phyloP scores from a whole-genome alignment of 2,113 vertebrate species.

The Upupa epops region DNA sequence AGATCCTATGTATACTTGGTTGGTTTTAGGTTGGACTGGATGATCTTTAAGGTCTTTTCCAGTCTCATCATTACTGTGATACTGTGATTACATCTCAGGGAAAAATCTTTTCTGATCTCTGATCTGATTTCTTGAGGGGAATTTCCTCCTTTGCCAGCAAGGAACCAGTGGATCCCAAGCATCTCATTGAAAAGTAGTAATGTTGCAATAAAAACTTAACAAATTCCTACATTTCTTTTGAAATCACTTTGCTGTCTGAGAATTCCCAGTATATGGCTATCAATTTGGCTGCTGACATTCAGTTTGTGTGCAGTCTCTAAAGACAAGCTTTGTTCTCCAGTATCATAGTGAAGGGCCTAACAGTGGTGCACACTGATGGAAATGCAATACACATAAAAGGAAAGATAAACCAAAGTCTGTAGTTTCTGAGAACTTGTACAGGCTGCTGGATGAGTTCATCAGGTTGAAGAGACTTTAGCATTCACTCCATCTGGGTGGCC shows the following conservation, averaged over 20 bases:
- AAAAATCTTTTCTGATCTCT: not conserved
- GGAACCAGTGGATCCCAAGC: not conserved
- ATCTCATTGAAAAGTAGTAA: not conserved
- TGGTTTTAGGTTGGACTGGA: too few relatives aligned
- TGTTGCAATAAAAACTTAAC: not conserved
- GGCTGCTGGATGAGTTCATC: slow-evolving; percentile 13
- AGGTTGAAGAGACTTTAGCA: not conserved
- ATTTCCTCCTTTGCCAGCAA: not conserved
- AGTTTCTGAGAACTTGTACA: not conserved
- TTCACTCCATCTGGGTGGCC: not conserved
- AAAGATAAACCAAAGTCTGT: not conserved
- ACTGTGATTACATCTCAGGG: too few relatives aligned
- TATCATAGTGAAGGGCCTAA: not conserved
- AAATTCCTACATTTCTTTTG: not conserved
- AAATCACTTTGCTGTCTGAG: not conserved
- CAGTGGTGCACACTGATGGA: not conserved
- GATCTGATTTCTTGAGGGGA: not conserved
- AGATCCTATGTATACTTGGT: too few relatives aligned
- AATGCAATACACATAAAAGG: not conserved
- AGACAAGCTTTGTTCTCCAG: not conserved
- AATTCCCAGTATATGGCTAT: not conserved
- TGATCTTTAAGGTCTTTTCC: too few relatives aligned
- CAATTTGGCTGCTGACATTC: not conserved
- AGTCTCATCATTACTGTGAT: too few relatives aligned
- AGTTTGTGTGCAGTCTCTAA: not conserved